Base-by-base conservation (phyloP, 2,888 invertebrate species). In the Heteromyza rotundicornis region DNA sequence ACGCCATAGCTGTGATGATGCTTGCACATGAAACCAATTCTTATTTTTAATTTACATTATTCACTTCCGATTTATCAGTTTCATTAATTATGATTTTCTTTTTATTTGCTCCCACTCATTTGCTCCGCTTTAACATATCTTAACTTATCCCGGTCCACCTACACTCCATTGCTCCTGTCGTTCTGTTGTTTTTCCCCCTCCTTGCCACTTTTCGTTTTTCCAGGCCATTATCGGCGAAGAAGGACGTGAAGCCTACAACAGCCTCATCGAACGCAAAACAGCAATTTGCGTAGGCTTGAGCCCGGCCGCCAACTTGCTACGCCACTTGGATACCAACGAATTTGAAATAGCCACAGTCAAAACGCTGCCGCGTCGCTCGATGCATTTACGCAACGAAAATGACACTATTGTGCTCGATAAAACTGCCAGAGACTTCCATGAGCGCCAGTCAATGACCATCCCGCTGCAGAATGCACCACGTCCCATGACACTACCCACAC, bases 241-340 rank as follows among this genome's bases (percentile, higher is more conserved):
- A 82, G 93, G 95, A 52, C 95, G 94, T 79, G 89, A 92, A 76
- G 98, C 96, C 0, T 98, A 98, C 85, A 92, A 94, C 76, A 91
- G 93, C 73, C 86, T 98, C 57, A 95, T 98, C 59, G 96, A 96
- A 79, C 87, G 90, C 66, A 89, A 90, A 50, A 83, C 84, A 1
- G 79, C 69, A 5, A 60, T 69, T 62, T 73, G 72, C 57, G 68
- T 74, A 0, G 74, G 72, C 0, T 56, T 72, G 16, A 77, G 78
- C 65, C 75, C 80, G 8, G 78, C 70, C 0, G 73, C 72, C 1
- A 82, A 60, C 2, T 63, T 81, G 55, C 67, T 82, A 19, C 76
- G 80, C 2, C 76, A 77, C 62, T 70, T 79, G 68, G 81, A 82
- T 56, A 75, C 80, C 1, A 75, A 81, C 66, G 80, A 82, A 64